Conservation (phyloP, 2,888 invertebrate species). For the Anagyrus pseudococci region DNA sequence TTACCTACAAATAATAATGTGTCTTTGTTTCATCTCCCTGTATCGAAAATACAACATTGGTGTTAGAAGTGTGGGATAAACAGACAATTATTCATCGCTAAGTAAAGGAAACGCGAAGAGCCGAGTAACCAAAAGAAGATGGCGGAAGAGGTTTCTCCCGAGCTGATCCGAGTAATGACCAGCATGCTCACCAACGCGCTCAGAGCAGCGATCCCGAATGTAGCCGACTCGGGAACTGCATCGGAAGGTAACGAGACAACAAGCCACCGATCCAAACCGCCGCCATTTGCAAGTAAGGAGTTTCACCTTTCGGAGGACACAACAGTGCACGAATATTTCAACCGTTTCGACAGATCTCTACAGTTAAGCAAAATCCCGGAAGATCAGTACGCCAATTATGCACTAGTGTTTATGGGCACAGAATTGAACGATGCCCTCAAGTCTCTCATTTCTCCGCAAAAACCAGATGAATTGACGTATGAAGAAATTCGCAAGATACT, state of each 20-base stretch:
- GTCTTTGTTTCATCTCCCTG: not conserved
- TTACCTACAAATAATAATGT: too few species aligned
- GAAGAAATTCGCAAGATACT: slow-evolving; percentile 8
- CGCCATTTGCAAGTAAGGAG: not conserved
- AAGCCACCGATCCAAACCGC: not conserved
- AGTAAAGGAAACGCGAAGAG: not conserved
- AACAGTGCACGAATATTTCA: slow-evolving; percentile 33
- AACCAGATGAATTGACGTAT: slow-evolving; percentile 14
- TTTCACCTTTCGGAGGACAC: slow-evolving; percentile 14
- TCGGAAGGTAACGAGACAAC: too few species aligned
- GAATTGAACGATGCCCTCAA: slow-evolving; percentile 32
- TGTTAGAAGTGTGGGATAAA: not conserved
- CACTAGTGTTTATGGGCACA: not conserved
- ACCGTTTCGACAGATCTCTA: slow-evolving; percentile 27
- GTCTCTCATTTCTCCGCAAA: slow-evolving; percentile 20
- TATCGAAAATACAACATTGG: slow-evolving; percentile 3
- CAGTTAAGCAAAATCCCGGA: slow-evolving; percentile 20
- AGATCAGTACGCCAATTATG: not conserved
- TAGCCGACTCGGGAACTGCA: not conserved
- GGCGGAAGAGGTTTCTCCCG: not conserved
- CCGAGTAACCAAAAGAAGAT: not conserved
- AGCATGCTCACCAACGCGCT: not conserved
- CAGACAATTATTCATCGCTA: not conserved
- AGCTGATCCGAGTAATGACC: not conserved
- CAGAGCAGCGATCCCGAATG: not conserved